These are phyloP conservation scores for Arion vulgaris DNA, from an alignment of 1,140 invertebrate species.

Conservation along the genomic window DNA sequence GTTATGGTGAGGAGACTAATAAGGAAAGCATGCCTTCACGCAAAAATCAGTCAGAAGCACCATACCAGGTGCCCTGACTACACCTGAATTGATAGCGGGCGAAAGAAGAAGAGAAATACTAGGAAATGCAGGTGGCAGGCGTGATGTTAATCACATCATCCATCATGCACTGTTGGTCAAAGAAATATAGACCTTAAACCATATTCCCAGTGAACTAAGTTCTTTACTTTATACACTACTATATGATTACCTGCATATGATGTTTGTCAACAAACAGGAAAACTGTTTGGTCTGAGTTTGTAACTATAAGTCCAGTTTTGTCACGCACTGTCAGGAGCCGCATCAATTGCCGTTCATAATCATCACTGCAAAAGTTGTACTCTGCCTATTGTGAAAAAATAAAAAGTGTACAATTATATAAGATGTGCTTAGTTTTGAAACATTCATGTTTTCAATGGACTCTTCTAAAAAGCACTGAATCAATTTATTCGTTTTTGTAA, in stretches of 20 bases:
- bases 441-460: neutral
- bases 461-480: conserved; percentile 46
- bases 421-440: neutral
- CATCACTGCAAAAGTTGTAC: conserved; percentile 55
- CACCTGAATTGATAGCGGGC: too few species aligned
- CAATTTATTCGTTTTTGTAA: neutral
- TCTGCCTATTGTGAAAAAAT: conserved; percentile 48
- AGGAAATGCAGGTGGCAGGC: too few species aligned
- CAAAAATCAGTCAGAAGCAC: too few species aligned
- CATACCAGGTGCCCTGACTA: too few species aligned
- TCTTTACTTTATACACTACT: too few species aligned
- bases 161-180: too few species aligned
- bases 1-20: too few species aligned
- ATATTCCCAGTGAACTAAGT: too few species aligned
- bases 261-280: conserved; percentile 69
- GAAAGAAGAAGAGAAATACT: too few species aligned
- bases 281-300: conserved; percentile 66
- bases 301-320: conserved; percentile 66
- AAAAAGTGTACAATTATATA: neutral
- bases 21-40: too few species aligned
- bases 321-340: conserved; percentile 58
- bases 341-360: conserved; percentile 68
- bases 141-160: too few species aligned
- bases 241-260: conserved; percentile 57
- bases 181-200: too few species aligned